phyloP scores from a whole-genome alignment of 2,888 invertebrate genomes.

The Stegophylla sp. region DNA sequence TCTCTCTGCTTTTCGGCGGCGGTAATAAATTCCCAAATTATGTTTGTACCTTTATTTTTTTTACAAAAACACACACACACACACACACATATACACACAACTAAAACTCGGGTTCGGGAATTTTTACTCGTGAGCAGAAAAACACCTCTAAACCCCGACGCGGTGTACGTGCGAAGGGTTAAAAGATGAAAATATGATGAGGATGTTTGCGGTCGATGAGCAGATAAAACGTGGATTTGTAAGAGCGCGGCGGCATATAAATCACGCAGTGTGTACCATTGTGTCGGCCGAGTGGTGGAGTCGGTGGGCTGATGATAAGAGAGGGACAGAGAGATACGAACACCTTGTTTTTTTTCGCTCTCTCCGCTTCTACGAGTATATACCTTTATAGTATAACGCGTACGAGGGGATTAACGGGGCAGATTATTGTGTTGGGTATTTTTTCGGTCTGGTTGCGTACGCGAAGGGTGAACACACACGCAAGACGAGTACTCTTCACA shows the following conservation, averaged over 20 bases:
- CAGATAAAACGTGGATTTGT: conserved; percentile 55
- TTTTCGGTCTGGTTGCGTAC: conserved; percentile 6
- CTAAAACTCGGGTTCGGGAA: not conserved
- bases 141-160: too few species aligned
- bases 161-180: conserved; percentile 28
- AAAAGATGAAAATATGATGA: conserved; percentile 58
- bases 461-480: conserved; percentile 44
- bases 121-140: conserved; percentile 44
- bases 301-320: conserved; percentile 17
- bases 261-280: conserved; percentile 48
- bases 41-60: too few species aligned
- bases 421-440: conserved; percentile 46
- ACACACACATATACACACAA: too few species aligned
- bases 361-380: too few species aligned
- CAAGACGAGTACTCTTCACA: conserved; percentile 35
- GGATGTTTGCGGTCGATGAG: conserved; percentile 56
- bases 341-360: conserved; percentile 32
- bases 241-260: conserved; percentile 28
- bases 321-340: conserved; percentile 7
- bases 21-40: too few species aligned
- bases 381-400: too few species aligned
- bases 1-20: too few species aligned
- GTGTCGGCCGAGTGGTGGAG: conserved; percentile 7
- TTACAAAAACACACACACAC: too few species aligned
- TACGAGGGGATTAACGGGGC: conserved; percentile 41